Conservation (phyloP, 2,888 invertebrate species). For the Cheilosia vernalis region DNA sequence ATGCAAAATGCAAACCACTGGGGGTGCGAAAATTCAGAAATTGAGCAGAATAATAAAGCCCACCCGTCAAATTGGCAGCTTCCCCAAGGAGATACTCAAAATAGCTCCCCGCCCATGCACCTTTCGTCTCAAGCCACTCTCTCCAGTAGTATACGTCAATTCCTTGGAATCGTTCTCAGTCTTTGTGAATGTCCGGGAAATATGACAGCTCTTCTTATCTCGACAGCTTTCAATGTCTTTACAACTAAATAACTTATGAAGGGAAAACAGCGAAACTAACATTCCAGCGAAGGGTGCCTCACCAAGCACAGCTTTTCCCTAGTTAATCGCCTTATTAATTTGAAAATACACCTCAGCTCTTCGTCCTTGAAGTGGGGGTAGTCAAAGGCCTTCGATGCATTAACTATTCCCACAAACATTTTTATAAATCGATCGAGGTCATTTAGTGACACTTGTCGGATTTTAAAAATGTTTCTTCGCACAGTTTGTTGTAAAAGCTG, state of each 20-base stretch:
- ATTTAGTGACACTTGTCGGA: constrained; percentile 79
- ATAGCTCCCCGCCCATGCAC: constrained; percentile 79
- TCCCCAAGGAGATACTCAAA: constrained; percentile 79
- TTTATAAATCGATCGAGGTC: too few species aligned
- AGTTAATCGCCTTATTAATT: constrained; percentile 77
- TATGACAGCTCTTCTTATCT: constrained; percentile 79
- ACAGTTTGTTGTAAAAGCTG: background rate
- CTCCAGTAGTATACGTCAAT: constrained; percentile 66
- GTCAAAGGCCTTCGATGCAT: too few species aligned
- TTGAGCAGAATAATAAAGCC: background rate
- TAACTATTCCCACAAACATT: too few species aligned
- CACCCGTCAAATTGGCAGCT: constrained; percentile 79
- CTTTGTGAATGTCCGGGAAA: constrained; percentile 77
- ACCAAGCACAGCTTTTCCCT: constrained; percentile 79
- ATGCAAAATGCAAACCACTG: background rate
- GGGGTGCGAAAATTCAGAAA: too few species aligned
- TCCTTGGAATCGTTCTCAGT: constrained; percentile 52
- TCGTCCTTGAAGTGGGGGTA: constrained; percentile 74
- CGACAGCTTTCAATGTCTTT: constrained; percentile 84
- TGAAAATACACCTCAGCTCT: constrained; percentile 77
- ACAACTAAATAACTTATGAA: constrained; percentile 79
- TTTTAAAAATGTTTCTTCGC: background rate
- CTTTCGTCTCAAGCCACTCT: constrained; percentile 68
- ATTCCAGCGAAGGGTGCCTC: constrained; percentile 79
- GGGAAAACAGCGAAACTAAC: constrained; percentile 77